phyloP scores from a whole-genome alignment of 2,797 vertebrate genomes.

The Hydrocynus forskahlii region DNA sequence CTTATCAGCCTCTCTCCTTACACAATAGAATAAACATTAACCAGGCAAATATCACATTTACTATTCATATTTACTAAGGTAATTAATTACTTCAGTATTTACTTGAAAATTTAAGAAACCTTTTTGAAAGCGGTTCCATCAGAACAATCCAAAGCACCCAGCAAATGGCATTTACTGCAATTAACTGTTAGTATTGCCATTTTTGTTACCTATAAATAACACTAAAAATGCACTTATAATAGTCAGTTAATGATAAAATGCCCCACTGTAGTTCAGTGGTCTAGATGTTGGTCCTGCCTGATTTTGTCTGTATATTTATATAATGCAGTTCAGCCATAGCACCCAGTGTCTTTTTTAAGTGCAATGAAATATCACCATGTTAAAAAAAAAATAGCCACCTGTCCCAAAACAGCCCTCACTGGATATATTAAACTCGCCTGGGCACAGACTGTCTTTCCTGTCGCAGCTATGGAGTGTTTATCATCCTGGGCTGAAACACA shows the following conservation, averaged over 20 bases:
- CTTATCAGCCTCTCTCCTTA: too few relatives aligned
- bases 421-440: slow-evolving; percentile 2
- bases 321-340: neutral
- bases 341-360: neutral
- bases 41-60: neutral
- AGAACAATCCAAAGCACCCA: too few relatives aligned
- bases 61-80: too few relatives aligned
- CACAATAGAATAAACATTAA: neutral
- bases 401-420: neutral
- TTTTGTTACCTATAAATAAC: too few relatives aligned
- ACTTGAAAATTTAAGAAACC: too few relatives aligned
- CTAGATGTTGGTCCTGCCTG: neutral
- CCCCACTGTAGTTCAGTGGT: neutral
- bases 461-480: neutral
- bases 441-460: neutral
- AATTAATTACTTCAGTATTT: too few relatives aligned
- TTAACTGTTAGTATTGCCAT: too few relatives aligned
- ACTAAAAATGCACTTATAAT: too few relatives aligned
- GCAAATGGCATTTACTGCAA: too few relatives aligned
- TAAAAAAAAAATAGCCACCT: neutral
- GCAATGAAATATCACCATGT: neutral
- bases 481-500: neutral
- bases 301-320: neutral
- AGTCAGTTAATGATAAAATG: too few relatives aligned
- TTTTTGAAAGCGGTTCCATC: too few relatives aligned